Conservation (phyloP, 1,140 invertebrate species). For the Drosophila punjabiensis region DNA sequence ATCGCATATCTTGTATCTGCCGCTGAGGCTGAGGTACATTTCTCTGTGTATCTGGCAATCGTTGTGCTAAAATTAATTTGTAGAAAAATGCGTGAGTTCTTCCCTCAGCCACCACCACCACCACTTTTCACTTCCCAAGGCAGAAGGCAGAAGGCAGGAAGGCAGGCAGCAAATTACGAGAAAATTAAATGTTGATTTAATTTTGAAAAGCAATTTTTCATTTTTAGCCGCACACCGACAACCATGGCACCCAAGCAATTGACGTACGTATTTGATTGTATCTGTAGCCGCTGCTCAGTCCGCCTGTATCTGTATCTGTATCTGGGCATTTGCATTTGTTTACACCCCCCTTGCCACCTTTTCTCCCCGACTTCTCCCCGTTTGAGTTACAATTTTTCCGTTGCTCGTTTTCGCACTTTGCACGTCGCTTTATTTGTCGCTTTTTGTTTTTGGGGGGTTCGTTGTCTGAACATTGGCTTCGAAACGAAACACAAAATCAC, state of each 20-base stretch:
- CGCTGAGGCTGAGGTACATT: conserved; percentile 58
- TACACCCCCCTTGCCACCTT: conserved; percentile 7
- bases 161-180: conserved; percentile 79
- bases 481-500: too few relatives aligned
- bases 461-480: conserved; percentile 52
- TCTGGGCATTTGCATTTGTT: conserved; percentile 70
- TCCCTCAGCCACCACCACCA: conserved; percentile 29
- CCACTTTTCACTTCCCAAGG: conserved; percentile 12
- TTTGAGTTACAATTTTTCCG: conserved; percentile 75
- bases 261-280: conserved; percentile 66
- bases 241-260: conserved; percentile 66
- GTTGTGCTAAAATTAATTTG: conserved; percentile 82
- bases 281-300: conserved; percentile 31
- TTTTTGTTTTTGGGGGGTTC: conserved; percentile 51
- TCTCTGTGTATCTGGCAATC: conserved; percentile 77
- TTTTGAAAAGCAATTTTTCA: conserved; percentile 84
- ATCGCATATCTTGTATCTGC: conserved; percentile 56
- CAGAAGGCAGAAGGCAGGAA: neutral
- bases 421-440: conserved; percentile 51
- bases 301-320: conserved; percentile 55
- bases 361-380: conserved; percentile 5
- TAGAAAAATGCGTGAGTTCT: conserved; percentile 75
- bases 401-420: conserved; percentile 76
- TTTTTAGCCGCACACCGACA: conserved; percentile 67
- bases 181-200: conserved; percentile 84